Base-by-base conservation (phyloP, 2,888 invertebrate genomes). In the Idaea biselata region DNA sequence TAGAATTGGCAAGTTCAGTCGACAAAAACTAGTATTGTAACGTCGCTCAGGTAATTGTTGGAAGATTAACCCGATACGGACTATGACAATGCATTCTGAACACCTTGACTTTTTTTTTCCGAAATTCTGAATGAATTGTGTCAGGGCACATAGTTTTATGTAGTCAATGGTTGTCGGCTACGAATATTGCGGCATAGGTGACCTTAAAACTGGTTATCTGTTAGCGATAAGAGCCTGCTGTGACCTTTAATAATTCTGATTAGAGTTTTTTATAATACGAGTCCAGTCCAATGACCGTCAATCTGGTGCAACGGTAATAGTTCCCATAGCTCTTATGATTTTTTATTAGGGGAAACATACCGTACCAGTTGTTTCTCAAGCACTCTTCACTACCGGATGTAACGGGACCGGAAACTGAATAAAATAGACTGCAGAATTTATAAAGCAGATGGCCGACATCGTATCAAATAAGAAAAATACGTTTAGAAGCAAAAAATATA, bases 21-120 rank as follows among this genome's bases (percentile, higher is more conserved):
- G 68, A 83, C 82, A 89, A 88, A 88, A 87, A 81, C 73, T 66
- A 70, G 75, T 79, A 85, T 90, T 90, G 88, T 89, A 82, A 73
- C 76, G 68, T 75, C 73, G 77, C 72, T 79, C 83, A 84, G 83
- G 84, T 86, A 83, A 88, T 88, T 86, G 89, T 87, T 77, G 76
- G 74, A 82, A 90, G 89, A 91, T 92, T 90, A 91, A 91, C 90
- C 91, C 89, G 91, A 89, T 87, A 86, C 82, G 81, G 79, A 74
- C 65, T 75, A 71, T 72, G 72, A 85, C 82, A 86, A 87, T 87
- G 81, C 80, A 81, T 81, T 79, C 75, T 73, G 84, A 85, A 88
- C 90, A 90, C 89, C 91, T 91, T 91, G 88, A 81, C 72, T 14
- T 18, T 78, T 86, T 87, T 83, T 82, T 78, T 73, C 72, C 58